Conservation (phyloP, 2,113 vertebrate genomes). For the Hydrolagus affinis region DNA sequence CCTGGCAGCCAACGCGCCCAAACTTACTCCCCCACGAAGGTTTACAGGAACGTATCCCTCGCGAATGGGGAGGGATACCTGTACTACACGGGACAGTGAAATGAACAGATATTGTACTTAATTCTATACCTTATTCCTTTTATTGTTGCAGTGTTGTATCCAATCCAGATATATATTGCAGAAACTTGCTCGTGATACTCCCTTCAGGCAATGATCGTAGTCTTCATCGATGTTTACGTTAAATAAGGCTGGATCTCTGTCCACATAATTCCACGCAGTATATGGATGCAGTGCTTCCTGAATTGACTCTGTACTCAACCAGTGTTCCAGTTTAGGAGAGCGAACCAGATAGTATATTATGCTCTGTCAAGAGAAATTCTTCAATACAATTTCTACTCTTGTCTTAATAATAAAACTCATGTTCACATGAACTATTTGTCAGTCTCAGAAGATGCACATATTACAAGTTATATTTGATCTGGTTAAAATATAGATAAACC, state of each 20-base stretch:
- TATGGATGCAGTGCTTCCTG: constrained; percentile 80
- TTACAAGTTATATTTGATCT: no score
- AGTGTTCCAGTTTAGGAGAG: constrained; percentile 78
- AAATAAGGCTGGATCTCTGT: constrained; percentile 85
- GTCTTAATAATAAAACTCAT: background rate
- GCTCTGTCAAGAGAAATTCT: constrained; percentile 60
- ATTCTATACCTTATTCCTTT: constrained; percentile 65
- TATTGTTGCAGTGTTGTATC: constrained; percentile 83
- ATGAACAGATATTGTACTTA: background rate
- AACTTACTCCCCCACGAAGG: no score
- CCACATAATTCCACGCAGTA: constrained; percentile 92
- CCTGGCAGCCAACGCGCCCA: no score
- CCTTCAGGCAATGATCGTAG: constrained; percentile 91
- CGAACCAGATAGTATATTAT: constrained; percentile 86
- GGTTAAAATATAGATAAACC: no score
- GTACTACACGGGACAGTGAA: background rate
- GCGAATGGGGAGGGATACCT: no score
- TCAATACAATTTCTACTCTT: constrained; percentile 14
- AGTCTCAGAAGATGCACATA: no score
- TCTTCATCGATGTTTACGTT: constrained; percentile 91
- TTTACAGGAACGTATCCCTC: no score
- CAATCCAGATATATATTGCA: constrained; percentile 92
- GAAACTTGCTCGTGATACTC: constrained; percentile 90
- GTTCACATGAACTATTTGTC: background rate
- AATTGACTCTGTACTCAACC: constrained; percentile 73